Conservation (phyloP, 2,888 invertebrate species). For the Bombylius discolor region DNA sequence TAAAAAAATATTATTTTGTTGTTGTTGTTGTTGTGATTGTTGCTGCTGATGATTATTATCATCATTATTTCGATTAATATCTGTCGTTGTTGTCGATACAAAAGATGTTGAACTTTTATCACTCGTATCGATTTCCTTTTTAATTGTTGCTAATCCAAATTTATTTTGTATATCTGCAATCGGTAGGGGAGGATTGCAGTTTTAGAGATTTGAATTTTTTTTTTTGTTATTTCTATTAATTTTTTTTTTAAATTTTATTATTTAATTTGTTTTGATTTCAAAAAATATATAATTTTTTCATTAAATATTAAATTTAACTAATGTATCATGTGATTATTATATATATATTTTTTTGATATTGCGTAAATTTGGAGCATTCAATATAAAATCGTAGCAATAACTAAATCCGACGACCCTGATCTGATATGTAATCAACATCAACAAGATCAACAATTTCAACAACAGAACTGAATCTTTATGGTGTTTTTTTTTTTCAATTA, state of each 20-base stretch:
- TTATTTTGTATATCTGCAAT: constrained; percentile 23
- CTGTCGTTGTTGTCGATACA: neutral
- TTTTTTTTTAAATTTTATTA: constrained; percentile 11
- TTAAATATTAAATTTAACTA: neutral
- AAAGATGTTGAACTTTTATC: constrained; percentile 1
- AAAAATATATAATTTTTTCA: neutral
- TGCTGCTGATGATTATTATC: constrained; percentile 23
- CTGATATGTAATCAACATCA: constrained; percentile 18
- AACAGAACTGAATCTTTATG: constrained; percentile 21
- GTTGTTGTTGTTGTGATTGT: constrained; percentile 11
- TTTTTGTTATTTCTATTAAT: constrained; percentile 9
- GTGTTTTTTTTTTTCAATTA: constrained; percentile 5
- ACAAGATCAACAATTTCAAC: constrained; percentile 22
- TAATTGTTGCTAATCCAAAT: constrained; percentile 15
- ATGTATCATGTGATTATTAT: neutral
- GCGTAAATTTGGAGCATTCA: constrained; percentile 4
- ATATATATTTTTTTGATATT: constrained; percentile 3
- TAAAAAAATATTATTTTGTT: constrained; percentile 8
- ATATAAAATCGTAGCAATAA: constrained; percentile 8
- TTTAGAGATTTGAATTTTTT: constrained; percentile 17
- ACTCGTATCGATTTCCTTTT: constrained; percentile 8
- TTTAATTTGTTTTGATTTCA: constrained; percentile 5
- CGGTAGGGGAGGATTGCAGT: constrained; percentile 22
- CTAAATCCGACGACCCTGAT: constrained; percentile 18
- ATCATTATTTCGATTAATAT: constrained; percentile 4